Base-by-base conservation (phyloP, 2,888 invertebrate genomes). In the Cataglyphis cursor region DNA sequence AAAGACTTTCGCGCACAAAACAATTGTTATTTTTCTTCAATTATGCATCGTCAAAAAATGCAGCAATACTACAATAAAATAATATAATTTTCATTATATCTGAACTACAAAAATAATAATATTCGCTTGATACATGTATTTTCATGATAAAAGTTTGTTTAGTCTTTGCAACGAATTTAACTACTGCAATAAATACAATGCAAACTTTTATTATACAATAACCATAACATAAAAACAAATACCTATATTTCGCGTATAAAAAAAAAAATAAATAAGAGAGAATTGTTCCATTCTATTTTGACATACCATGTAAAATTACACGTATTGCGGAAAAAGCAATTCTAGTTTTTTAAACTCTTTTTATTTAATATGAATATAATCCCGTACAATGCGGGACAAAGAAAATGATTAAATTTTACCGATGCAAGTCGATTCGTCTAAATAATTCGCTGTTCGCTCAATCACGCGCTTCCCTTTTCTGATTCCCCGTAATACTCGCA, bases 401-500 rank as follows among this genome's bases (percentile, higher is more conserved):
- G 72, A 24, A 44, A n/a, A 12, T 35, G 72, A 61, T 70, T 61
- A 72, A 78, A 44, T 38, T 72, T 59, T 1, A 21, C 21, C 57
- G 54, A 66, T 41, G 28, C 44, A n/a, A 57, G 21, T 31, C 72
- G 57, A 78, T 57, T 59, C 70, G 44, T 44, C 48, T 51, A 51
- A 51, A 51, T 76, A 54, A 70, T 70, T 51, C 48, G 24, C 15
- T 12, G 38, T 78, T 35, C 78, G 21, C 72, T 59, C 78, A 59
- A 78, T 72, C 59, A 44, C 59, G 21, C 44, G 8, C 18, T 24
- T 6, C 4, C 18, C 48, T 8, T n/a, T 1, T n/a, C n/a, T n/a
- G 18, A 24, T 41, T 24, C 44, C 24, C 44, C 31, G 38, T 75
- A 62, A 62, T 28, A 4, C 21, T 48, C 48, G 31, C 51, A 57